Base-by-base conservation (phyloP, 2,888 invertebrate species). In the Pharmacophagus antenor region DNA sequence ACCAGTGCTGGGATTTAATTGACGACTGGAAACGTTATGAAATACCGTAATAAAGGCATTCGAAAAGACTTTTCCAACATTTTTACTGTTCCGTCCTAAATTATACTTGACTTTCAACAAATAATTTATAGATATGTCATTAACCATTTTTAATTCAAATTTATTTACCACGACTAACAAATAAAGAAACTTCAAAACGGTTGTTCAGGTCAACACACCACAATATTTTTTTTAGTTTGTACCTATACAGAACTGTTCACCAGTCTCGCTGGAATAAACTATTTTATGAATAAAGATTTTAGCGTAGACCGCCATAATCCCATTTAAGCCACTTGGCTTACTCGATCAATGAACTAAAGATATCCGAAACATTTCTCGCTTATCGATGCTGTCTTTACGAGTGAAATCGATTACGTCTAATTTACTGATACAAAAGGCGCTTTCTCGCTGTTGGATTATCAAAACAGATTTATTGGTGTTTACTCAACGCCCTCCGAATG, bases 311-410 rank as follows among this genome's bases (percentile, higher is more conserved):
- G 22, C 3, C 17, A 49, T 49, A 15, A 27, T n/a, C 27, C 17
- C 18, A 10, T 6, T 27, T 31, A 27, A 10, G 20, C 37, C 20
- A 56, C 17, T 6, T 12, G 72, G 68, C 74, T 74, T 72, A 72
- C 69, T 70, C 77, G 73, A 79, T 76, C 73, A 77, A 72, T 73
- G 73, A 77, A 77, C 76, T 78, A 79, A 77, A 74, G 74, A 72
- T 74, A 74, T 72, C 71, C 69, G 73, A 76, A 74, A 71, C 77
- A 79, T 82, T 81, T 80, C 74, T 77, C 74, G 74, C 70, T 75
- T 71, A 73, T 73, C 76, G 72, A 67, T 68, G 66, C 31, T 52
- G 68, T 70, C 55, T 72, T 74, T 74, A 78, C 71, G 76, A n/a
- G 37, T 37, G 37, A n/a, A 15, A 37, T 37, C 37, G 37, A 37